phyloP scores from a whole-genome alignment of 2,888 invertebrate genomes.

The Chydorus sphaericus region DNA sequence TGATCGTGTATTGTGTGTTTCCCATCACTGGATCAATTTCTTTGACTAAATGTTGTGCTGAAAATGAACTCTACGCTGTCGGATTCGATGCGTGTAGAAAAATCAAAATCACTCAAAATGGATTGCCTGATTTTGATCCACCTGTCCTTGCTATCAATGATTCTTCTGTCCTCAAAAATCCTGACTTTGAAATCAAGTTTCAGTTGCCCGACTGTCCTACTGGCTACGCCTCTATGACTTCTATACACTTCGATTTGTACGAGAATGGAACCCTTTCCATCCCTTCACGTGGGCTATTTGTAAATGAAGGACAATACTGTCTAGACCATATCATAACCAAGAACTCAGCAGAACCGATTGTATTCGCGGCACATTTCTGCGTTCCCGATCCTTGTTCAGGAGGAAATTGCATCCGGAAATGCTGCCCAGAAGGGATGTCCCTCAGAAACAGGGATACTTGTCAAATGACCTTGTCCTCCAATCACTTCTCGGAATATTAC shows the following conservation, averaged over 20 bases:
- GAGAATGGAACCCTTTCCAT: not conserved
- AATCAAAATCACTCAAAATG: no score
- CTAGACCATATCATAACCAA: not conserved
- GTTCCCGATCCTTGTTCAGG: not conserved
- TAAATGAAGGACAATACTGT: not conserved
- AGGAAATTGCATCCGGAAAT: constrained; percentile 19
- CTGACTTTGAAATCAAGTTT: no score
- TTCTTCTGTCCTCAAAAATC: not conserved
- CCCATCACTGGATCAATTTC: no score
- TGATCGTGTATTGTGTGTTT: no score
- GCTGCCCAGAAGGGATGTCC: constrained; percentile 19
- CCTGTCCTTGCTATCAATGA: not conserved
- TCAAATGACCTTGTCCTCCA: constrained; percentile 20
- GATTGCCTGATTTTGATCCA: no score
- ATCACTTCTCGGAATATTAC: not conserved
- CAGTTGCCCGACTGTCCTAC: no score
- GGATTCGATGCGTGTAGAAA: not conserved
- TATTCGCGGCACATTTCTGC: not conserved
- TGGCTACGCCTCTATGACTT: not conserved
- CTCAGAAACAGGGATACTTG: constrained; percentile 16
- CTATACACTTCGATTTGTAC: not conserved
- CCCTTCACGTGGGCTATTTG: not conserved
- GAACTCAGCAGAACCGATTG: not conserved
- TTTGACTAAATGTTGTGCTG: not conserved
- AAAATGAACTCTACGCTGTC: not conserved